Base-by-base conservation (phyloP, 2,888 invertebrate genomes). In the Anthophora plumipes region DNA sequence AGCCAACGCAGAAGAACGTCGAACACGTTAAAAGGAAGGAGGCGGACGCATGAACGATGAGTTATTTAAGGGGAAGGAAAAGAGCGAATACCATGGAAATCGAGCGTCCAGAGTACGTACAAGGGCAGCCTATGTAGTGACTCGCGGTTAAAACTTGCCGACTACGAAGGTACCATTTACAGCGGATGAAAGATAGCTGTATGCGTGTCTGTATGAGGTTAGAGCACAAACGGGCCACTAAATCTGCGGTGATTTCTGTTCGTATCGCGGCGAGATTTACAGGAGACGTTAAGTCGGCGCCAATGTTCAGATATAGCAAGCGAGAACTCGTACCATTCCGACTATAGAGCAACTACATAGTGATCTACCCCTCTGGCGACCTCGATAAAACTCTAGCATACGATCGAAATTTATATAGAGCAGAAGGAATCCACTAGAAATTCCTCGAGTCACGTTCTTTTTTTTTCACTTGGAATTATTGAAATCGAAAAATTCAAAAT, bases 171-270 rank as follows among this genome's bases (percentile, higher is more conserved):
- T 50, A 78, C 52, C 55, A 73, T 75, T 70, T 61, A 4, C 77
- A 54, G 55, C 57, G 81, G 66, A 86, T 86, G 83, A 86, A 81
- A 77, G 87, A 85, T 85, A 68, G 83, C 73, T 59, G 86, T 80
- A 83, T 76, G 77, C 72, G 82, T 77, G 74, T 69, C 63, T 78
- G 81, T 76, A 70, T 31, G 74, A 68, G 63, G 59, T 52, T 71
- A 59, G 71, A 83, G 31, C 31, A 87, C 87, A 82, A 86, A 85
- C 87, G 80, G 75, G 43, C 61, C 82, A 78, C 85, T 87, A 87
- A 87, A 87, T 87, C 82, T 82, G 67, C 77, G 1, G 75, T 77
- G 80, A 85, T 83, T 87, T 82, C 85, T 87, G 57, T 63, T 59
- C 63, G 59, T 67, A 78, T 71, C 77, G 75, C 71, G 46, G 25